phyloP scores from a whole-genome alignment of 2,113 vertebrate species.

The Lepisosteus osseus region DNA sequence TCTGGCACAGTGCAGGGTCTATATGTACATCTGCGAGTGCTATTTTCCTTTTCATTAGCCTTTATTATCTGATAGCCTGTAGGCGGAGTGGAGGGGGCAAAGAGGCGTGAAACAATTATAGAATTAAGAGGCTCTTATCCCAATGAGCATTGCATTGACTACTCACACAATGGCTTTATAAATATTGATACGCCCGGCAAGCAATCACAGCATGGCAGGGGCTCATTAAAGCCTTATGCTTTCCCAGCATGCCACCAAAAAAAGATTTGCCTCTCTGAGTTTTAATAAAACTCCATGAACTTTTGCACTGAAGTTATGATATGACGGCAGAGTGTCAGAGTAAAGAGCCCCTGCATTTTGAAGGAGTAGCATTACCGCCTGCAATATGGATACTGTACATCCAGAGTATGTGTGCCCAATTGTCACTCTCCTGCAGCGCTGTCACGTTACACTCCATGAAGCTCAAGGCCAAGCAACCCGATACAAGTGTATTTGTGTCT shows the following conservation, averaged over 20 bases:
- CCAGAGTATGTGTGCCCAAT: too few species aligned
- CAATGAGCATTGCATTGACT: slow-evolving; percentile 43
- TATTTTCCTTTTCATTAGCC: slow-evolving; percentile 39
- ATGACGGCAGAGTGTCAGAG: too few species aligned
- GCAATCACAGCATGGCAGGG: not conserved
- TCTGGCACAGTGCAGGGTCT: slow-evolving; percentile 19
- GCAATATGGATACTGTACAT: too few species aligned
- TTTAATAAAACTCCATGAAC: too few species aligned
- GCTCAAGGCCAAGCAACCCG: too few species aligned
- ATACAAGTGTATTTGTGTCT: too few species aligned
- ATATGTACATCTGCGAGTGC: slow-evolving; percentile 6
- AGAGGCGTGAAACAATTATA: slow-evolving; percentile 37
- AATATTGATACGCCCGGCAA: slow-evolving; percentile 16
- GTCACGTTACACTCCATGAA: too few species aligned
- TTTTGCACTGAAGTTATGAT: too few species aligned
- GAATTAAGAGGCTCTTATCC: slow-evolving; percentile 43
- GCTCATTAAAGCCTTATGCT: not conserved
- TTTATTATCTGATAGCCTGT: slow-evolving; percentile 35
- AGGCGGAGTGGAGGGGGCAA: slow-evolving; percentile 21
- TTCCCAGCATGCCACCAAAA: not conserved
- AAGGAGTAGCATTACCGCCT: too few species aligned
- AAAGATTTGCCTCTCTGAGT: too few species aligned
- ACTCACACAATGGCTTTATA: slow-evolving; percentile 46
- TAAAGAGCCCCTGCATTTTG: too few species aligned
- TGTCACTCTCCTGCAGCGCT: too few species aligned